A percentile compares a stretch with the other conserved stretches of the same genome.
Conservation (phyloP, 2,888 invertebrate species). For the Machimus rusticus region DNA sequence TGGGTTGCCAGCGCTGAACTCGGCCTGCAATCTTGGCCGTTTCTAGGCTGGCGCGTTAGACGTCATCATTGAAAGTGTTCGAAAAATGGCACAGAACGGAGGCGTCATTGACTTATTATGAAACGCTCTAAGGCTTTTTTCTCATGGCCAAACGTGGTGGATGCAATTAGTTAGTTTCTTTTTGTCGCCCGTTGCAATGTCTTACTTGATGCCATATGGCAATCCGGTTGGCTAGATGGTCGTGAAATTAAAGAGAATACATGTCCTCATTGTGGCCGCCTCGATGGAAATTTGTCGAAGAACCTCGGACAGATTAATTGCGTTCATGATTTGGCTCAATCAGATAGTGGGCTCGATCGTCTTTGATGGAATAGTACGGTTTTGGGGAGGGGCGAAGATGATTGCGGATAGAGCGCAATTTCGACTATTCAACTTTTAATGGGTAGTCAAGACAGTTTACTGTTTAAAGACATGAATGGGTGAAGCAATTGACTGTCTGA, state of each 20-base stretch:
- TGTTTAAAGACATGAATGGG: neutral
- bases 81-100: conserved; percentile 41
- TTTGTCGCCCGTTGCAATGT: neutral
- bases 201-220: neutral
- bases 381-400: neutral
- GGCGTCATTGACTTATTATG: conserved; percentile 41
- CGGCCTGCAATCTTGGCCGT: neutral
- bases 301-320: neutral
- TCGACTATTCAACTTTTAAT: neutral
- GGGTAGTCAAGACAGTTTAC: neutral
- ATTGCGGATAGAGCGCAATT: neutral
- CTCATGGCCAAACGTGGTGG: conserved; percentile 35
- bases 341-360: neutral
- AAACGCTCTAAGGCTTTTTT: conserved; percentile 28
- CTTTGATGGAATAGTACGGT: neutral
- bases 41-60: conserved; percentile 20
- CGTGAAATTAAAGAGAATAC: neutral
- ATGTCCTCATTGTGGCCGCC: neutral
- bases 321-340: neutral
- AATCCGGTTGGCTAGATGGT: neutral
- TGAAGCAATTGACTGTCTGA: neutral
- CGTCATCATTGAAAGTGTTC: conserved; percentile 44
- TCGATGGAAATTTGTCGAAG: neutral
- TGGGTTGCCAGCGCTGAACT: neutral
- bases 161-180: neutral